Evolutionary conservation across 1,140 invertebrate species (phyloP), one percentile per base, ranked within the genome.

Genomic region (Drosophila equinoxialis): DNA sequence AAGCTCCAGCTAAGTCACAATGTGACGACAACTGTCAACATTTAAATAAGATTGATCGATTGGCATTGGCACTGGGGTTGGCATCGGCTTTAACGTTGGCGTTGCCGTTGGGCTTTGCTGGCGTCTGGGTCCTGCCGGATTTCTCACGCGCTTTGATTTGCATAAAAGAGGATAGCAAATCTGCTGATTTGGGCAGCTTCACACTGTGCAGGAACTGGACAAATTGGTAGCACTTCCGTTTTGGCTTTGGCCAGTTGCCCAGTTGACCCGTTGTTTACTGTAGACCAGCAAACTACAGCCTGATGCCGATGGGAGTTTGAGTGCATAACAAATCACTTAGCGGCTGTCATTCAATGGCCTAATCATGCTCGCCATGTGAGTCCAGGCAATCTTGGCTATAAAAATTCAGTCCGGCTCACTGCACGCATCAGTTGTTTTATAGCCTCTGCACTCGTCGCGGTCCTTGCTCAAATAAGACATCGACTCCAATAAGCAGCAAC

Each of bases 31-130:
- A 89, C 84, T 89, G 84, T 89, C 84, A 84, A 71, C 82, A 90
- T 90, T 90, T 90, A 90, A 90, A 90, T 76, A 81, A 83, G 79
- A 86, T 90, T 90, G 86, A 90, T 90, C 77, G 86, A 90, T 90
- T 80, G 84, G 77, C 76, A 70, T 65, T 65, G 76, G 55, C 67
- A 68, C 62, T 73, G 69, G 57, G 60, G 61, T 66, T 80, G 58
- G 51, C 51, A 59, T 30, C 30, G 30, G 30, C 30, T 30, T 30
- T 30, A 30, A 30, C 30, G 30, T 68, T 59, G 59, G 51, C 37
- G 23, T 65, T 41, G 45, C 10, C 54, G 71, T 66, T 74, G 66
- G 23, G 45, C 35, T 61, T 74, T 69, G 57, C 63, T 54, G 65
- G 20, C 59, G 20, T 58, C 55, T 64, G 45, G 48, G 63, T 42